These are phyloP conservation scores for Pinna nobilis DNA, from an alignment of 1,140 invertebrate species.

Conservation along the genomic window DNA sequence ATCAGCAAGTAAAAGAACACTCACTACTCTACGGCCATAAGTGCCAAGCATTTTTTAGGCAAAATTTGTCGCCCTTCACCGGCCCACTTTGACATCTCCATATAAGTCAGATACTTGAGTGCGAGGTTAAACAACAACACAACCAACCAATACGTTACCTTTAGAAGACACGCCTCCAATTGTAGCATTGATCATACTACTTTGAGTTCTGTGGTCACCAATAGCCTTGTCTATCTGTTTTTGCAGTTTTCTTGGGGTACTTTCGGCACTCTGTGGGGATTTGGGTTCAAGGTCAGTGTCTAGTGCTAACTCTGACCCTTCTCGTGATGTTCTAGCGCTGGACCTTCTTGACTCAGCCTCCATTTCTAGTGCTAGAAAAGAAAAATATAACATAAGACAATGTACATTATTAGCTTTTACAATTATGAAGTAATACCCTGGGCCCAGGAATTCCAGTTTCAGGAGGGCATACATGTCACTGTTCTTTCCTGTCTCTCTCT, in stretches of 20 bases:
- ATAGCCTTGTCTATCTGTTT: conserved; percentile 71
- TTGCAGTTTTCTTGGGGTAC: conserved; percentile 61
- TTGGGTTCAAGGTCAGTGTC: conserved; percentile 40
- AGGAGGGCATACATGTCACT: too few relatives aligned
- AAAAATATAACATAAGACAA: background rate
- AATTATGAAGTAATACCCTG: too few relatives aligned
- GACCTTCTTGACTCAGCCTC: background rate
- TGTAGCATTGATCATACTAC: conserved; percentile 70
- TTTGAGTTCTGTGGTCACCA: conserved; percentile 65
- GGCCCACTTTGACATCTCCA: too few relatives aligned
- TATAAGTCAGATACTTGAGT: too few relatives aligned
- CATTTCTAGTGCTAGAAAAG: background rate
- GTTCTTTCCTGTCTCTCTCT: too few relatives aligned
- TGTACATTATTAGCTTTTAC: too few relatives aligned
- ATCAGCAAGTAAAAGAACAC: too few relatives aligned
- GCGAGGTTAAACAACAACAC: too few relatives aligned
- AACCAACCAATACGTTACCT: too few relatives aligned
- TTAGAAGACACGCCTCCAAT: conserved; percentile 66
- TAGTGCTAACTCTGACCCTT: background rate
- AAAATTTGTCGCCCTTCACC: too few relatives aligned
- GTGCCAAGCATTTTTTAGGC: background rate
- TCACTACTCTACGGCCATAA: too few relatives aligned
- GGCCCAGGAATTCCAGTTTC: too few relatives aligned
- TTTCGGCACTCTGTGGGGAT: conserved; percentile 59
- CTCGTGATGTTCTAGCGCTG: conserved; percentile 1